phyloP scores from a whole-genome alignment of 2,888 invertebrate species.

The Cheilosia pagana region DNA sequence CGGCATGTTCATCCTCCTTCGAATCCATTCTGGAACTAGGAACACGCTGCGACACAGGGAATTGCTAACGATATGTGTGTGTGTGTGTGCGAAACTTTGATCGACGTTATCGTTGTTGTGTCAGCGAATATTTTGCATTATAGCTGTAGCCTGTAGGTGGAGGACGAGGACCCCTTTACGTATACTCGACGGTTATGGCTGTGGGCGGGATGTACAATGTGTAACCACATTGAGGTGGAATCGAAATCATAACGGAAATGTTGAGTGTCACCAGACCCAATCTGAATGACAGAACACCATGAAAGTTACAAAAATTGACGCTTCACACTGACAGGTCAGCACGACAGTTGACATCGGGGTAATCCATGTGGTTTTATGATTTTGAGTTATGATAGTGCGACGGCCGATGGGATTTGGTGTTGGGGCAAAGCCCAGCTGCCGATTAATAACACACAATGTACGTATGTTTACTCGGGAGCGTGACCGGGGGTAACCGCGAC shows the following conservation, averaged over 20 bases:
- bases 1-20: conserved; percentile 30
- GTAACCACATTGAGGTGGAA: conserved; percentile 1
- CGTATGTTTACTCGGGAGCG: conserved; percentile 14
- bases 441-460: background rate
- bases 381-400: conserved; percentile 4
- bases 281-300: conserved; percentile 13
- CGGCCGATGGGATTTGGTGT: conserved; percentile 17
- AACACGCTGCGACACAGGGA: conserved; percentile 37
- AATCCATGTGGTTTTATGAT: conserved; percentile 37
- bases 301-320: conserved; percentile 30
- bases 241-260: conserved; percentile 43
- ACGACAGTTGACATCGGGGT: conserved; percentile 53
- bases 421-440: conserved; percentile 15
- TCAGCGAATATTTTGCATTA: conserved; percentile 61
- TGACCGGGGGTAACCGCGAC: background rate
- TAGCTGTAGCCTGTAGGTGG: too few species aligned
- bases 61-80: conserved; percentile 25
- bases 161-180: conserved; percentile 11
- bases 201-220: conserved; percentile 38
- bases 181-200: conserved; percentile 7
- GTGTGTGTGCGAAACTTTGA: conserved; percentile 53
- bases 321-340: conserved; percentile 47
- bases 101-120: conserved; percentile 70
- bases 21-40: conserved; percentile 37
- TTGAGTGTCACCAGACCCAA: conserved; percentile 31